These are phyloP conservation scores for Daboia siamensis DNA, from an alignment of 2,113 vertebrate species.

Conservation along the genomic window DNA sequence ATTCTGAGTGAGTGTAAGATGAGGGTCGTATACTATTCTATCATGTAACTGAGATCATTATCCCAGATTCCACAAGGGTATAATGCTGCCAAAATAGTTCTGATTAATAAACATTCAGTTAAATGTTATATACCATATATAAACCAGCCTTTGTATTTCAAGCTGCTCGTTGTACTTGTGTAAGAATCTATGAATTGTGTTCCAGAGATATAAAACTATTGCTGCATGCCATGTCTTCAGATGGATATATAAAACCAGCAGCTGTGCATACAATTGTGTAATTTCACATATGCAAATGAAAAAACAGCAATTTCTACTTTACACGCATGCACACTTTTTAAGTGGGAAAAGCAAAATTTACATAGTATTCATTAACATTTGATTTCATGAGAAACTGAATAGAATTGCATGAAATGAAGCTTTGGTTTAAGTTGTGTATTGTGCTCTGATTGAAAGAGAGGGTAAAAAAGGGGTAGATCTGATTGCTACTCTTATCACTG, in stretches of 20 bases:
- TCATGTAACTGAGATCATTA: neutral
- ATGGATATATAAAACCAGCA: slow-evolving; percentile 12
- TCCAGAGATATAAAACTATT: neutral
- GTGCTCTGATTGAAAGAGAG: slow-evolving; percentile 8
- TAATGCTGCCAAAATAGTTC: slow-evolving; percentile 44
- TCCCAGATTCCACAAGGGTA: slow-evolving; percentile 18
- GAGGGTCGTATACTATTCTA: neutral
- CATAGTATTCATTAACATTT: neutral
- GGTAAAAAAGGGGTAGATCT: slow-evolving; percentile 7
- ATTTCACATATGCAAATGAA: slow-evolving; percentile 20
- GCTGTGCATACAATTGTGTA: neutral
- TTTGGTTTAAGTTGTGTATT: neutral
- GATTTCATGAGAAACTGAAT: slow-evolving; percentile 25
- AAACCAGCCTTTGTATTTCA: slow-evolving; percentile 7
- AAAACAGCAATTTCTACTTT: slow-evolving; percentile 8
- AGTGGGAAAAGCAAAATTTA: neutral
- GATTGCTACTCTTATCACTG: neutral
- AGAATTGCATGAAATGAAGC: neutral
- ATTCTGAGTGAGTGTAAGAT: neutral
- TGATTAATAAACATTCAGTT: slow-evolving; percentile 54
- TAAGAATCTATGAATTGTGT: neutral
- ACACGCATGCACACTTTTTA: neutral
- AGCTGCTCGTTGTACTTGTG: neutral
- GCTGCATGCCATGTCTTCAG: neutral
- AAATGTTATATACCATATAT: slow-evolving; percentile 6